Conservation (phyloP, 1,140 invertebrate genomes). For the Heliconius congener region DNA sequence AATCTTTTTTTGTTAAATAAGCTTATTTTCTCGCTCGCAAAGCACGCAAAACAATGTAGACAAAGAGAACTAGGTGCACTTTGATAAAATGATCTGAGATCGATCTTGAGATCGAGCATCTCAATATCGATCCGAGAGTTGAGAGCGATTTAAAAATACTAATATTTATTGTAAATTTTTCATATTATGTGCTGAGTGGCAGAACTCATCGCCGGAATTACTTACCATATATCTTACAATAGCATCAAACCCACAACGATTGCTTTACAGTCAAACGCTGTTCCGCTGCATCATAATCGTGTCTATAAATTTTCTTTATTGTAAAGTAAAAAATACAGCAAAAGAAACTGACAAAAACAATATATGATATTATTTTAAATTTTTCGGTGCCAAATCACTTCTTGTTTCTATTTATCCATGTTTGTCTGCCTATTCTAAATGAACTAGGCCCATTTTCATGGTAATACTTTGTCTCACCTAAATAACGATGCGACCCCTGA, state of each 20-base stretch:
- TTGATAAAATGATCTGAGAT: no score
- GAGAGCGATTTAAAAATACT: no score
- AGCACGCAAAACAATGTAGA: no score
- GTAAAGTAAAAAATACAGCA: not conserved
- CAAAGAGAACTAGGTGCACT: no score
- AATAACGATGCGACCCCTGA: conserved; percentile 56
- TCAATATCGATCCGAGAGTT: no score
- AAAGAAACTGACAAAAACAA: not conserved
- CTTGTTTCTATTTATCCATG: conserved; percentile 17
- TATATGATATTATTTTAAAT: not conserved
- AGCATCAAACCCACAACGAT: not conserved
- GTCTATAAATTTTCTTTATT: no score
- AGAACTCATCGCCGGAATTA: not conserved
- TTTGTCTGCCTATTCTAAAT: conserved; percentile 49
- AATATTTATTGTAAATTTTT: no score
- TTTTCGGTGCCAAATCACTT: not conserved
- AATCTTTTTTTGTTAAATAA: no score
- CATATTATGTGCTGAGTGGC: not conserved
- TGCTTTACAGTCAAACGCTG: not conserved
- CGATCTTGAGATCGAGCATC: no score
- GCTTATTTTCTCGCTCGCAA: no score
- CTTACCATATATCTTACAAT: no score
- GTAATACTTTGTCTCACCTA: conserved; percentile 65
- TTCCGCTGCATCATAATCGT: no score
- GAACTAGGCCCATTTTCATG: conserved; percentile 63